phyloP scores from a whole-genome alignment of 2,113 vertebrate genomes.

The Galemys pyrenaicus region DNA sequence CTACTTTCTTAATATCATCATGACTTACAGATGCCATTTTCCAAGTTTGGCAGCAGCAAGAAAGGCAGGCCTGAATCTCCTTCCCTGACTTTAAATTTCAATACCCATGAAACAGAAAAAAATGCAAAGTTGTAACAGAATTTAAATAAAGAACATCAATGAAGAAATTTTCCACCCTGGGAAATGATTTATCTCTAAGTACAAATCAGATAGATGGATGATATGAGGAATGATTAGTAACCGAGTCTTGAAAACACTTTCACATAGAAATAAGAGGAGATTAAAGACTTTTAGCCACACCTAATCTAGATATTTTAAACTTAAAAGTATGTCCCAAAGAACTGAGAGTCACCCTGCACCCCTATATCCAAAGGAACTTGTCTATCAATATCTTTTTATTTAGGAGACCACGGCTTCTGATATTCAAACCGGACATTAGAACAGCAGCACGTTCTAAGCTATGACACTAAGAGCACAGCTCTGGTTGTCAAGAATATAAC shows the following conservation, averaged over 20 bases:
- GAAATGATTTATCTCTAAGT: constrained; percentile 11
- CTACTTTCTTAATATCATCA: neutral
- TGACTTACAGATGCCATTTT: neutral
- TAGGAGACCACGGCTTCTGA: neutral
- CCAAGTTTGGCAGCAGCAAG: neutral
- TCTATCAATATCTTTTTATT: neutral
- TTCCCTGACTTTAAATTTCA: neutral
- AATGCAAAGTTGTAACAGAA: neutral
- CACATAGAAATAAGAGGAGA: neutral
- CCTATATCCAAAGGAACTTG: neutral
- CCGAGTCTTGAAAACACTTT: neutral
- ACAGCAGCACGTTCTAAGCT: neutral
- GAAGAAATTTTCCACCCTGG: neutral
- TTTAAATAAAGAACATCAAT: constrained; percentile 15
- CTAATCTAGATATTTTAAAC: neutral
- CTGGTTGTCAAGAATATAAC: neutral
- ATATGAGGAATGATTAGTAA: constrained; percentile 13
- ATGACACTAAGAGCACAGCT: neutral
- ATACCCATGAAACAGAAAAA: constrained; percentile 28
- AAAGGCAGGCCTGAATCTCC: neutral
- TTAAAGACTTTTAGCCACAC: neutral
- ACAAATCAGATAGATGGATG: neutral
- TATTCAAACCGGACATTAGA: neutral
- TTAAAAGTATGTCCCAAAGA: neutral
- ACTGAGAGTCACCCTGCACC: neutral